Percentiles rank a stretch among this genome's conserved stretches.
phyloP scores from a whole-genome alignment of 2,888 invertebrate genomes.

The Hemistola chrysoprasaria region DNA sequence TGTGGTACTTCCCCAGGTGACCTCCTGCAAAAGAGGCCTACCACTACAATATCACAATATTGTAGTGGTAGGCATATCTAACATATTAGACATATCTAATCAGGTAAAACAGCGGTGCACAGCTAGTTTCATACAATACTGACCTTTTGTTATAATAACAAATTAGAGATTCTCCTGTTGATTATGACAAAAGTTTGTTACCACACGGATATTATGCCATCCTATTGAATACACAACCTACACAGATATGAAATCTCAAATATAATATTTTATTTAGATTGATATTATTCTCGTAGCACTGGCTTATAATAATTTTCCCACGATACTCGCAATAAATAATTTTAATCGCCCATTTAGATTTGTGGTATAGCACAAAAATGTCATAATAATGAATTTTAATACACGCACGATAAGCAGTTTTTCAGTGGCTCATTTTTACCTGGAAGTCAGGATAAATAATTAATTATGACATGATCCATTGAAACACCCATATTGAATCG shows the following conservation, averaged over 20 bases:
- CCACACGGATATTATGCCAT: not conserved
- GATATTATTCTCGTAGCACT: constrained; percentile 12
- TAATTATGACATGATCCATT: too few relatives aligned
- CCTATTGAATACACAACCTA: constrained; percentile 6
- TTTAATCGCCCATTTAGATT: constrained; percentile 24
- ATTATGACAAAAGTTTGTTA: constrained; percentile 2
- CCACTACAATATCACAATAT: too few relatives aligned
- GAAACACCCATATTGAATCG: too few relatives aligned
- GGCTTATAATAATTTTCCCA: constrained; percentile 24
- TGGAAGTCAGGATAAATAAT: too few relatives aligned
- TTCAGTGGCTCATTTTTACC: too few relatives aligned
- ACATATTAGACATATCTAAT: too few relatives aligned
- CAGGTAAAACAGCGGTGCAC: too few relatives aligned
- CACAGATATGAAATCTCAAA: constrained; percentile 7
- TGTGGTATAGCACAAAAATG: constrained; percentile 7
- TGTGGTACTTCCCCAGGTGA: too few relatives aligned
- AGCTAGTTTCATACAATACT: not conserved
- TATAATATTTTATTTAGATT: constrained; percentile 6
- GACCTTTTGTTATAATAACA: constrained; percentile 1
- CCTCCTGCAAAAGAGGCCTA: too few relatives aligned
- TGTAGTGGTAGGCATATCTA: too few relatives aligned
- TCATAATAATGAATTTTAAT: not conserved
- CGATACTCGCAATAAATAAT: constrained; percentile 23
- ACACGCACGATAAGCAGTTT: too few relatives aligned
- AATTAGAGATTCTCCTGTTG: constrained; percentile 5